phyloP scores from a whole-genome alignment of 2,113 vertebrate species.

The Abramis brama region DNA sequence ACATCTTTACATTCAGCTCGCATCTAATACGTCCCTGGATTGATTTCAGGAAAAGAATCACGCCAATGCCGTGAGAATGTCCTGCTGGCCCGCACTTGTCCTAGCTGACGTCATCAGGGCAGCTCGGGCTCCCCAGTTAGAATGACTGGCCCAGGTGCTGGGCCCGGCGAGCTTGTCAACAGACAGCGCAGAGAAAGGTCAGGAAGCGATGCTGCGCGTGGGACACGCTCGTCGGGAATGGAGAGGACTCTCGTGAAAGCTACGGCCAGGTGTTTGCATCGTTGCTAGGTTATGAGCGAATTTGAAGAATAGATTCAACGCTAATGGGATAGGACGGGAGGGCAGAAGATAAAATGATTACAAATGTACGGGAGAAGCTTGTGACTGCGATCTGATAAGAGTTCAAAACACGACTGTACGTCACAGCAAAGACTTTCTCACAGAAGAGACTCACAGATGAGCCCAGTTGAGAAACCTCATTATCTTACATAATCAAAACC shows the following conservation, averaged over 20 bases:
- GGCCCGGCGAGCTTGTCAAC: constrained; percentile 24
- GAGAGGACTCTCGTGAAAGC: constrained; percentile 30
- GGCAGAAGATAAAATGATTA: neutral
- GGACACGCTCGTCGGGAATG: neutral
- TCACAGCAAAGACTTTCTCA: neutral
- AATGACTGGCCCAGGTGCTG: constrained; percentile 53
- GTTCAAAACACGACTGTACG: neutral
- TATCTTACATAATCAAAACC: constrained; percentile 13
- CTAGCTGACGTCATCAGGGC: constrained; percentile 21
- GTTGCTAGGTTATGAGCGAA: constrained; percentile 29
- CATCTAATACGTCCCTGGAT: neutral
- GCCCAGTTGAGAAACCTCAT: neutral
- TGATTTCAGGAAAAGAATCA: constrained; percentile 39
- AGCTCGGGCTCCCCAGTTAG: constrained; percentile 12
- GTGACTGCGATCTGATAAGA: constrained; percentile 37
- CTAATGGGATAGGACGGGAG: constrained; percentile 5
- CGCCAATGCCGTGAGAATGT: constrained; percentile 26
- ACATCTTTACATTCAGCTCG: neutral
- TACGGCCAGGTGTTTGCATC: constrained; percentile 32
- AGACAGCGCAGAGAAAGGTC: constrained; percentile 40
- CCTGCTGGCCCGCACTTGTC: neutral
- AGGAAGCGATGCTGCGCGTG: constrained; percentile 6
- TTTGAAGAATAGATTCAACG: neutral
- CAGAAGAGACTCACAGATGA: constrained; percentile 2
- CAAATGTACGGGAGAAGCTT: neutral